Percentiles rank a stretch among this genome's conserved stretches.
Evolutionary conservation across 1,140 invertebrate species (phyloP).

Genomic region (Gonatopus flavifemur): DNA sequence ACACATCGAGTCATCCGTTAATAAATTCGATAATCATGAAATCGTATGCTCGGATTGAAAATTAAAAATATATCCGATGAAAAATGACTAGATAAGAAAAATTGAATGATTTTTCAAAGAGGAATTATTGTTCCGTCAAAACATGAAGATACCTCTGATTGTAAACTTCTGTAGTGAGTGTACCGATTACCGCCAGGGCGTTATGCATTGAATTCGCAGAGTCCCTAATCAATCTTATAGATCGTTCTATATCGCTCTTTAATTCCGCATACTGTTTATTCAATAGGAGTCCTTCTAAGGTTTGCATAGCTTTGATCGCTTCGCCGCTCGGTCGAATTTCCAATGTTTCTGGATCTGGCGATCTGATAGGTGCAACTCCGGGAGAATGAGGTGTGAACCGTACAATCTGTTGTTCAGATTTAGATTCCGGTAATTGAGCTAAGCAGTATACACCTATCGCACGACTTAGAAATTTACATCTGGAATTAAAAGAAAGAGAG

Average conservation of each 20-base stretch:
- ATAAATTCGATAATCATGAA: no score
- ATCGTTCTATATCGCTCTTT: constrained; percentile 51
- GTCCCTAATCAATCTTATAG: constrained; percentile 53
- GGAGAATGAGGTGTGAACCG: constrained; percentile 43
- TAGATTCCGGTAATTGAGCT: constrained; percentile 57
- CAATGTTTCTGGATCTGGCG: constrained; percentile 36
- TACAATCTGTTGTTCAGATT: constrained; percentile 38
- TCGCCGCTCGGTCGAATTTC: constrained; percentile 53
- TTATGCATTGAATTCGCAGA: constrained; percentile 59
- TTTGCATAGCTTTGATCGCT: constrained; percentile 53
- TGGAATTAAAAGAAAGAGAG: constrained; percentile 20
- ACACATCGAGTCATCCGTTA: no score
- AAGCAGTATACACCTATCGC: constrained; percentile 52
- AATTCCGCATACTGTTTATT: constrained; percentile 57
- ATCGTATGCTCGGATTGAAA: no score
- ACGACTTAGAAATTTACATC: constrained; percentile 55
- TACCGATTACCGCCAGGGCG: constrained; percentile 42
- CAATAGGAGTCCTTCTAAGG: constrained; percentile 47
- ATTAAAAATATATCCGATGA: no score
- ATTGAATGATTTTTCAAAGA: no score
- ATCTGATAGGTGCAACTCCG: constrained; percentile 34
- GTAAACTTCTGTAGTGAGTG: constrained; percentile 49
- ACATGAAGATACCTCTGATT: constrained; percentile 52
- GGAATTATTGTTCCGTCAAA: constrained; percentile 43
- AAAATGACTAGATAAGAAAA: no score